These are phyloP conservation scores for Elymnias hypermnestra DNA, from an alignment of 1,140 invertebrate species.

Conservation along the genomic window DNA sequence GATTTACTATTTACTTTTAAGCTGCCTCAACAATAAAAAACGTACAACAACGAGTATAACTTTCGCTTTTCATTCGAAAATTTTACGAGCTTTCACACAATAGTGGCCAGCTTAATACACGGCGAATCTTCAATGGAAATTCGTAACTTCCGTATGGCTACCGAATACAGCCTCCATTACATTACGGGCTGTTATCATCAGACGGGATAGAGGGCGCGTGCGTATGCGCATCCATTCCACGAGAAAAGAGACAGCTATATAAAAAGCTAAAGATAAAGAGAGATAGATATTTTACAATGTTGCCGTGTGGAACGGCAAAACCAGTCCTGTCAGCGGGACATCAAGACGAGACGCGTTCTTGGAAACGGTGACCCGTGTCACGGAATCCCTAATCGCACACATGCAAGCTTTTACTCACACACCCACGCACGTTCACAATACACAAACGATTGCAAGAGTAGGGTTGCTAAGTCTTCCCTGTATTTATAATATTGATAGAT, in stretches of 20 bases:
- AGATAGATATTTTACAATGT: conserved; percentile 55
- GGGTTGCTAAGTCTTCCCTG: too few relatives aligned
- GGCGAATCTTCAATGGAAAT: conserved; percentile 58
- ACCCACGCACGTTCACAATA: neutral
- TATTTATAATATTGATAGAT: too few relatives aligned
- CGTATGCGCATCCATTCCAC: conserved; percentile 63
- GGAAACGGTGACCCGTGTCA: conserved; percentile 74
- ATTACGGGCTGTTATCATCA: conserved; percentile 60
- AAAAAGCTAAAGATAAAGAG: conserved; percentile 23
- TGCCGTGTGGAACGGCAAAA: conserved; percentile 60
- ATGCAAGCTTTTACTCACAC: conserved; percentile 25
- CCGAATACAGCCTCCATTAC: conserved; percentile 58
- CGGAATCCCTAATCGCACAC: conserved; percentile 67
- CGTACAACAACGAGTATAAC: neutral
- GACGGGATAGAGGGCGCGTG: conserved; percentile 64
- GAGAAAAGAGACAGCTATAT: conserved; percentile 30
- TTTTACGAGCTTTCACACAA: conserved; percentile 1
- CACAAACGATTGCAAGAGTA: neutral
- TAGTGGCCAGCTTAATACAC: neutral
- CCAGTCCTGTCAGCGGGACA: conserved; percentile 73
- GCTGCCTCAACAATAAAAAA: neutral
- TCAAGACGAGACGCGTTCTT: conserved; percentile 71
- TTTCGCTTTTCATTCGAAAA: neutral
- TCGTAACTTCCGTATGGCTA: conserved; percentile 59
- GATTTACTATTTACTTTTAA: too few relatives aligned